A percentile compares a stretch with the other conserved stretches of the same genome.
Evolutionary conservation across 2,888 invertebrate species (phyloP).

Genomic region (Lycaena phlaeas): DNA sequence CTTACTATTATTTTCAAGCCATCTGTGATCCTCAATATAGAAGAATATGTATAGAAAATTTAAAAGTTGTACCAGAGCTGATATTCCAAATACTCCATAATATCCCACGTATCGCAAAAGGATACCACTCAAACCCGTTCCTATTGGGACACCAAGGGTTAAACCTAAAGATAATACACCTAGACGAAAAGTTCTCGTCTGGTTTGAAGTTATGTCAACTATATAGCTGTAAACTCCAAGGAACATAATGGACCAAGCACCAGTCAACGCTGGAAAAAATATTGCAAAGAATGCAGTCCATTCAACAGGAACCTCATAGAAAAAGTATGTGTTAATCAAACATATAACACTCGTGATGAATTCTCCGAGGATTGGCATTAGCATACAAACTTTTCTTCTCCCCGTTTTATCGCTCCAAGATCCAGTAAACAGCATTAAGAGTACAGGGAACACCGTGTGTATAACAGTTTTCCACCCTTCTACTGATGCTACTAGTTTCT

Average conservation of each 20-base stretch:
- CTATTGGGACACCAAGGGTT: neutral
- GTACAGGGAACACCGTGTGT: conserved; percentile 39
- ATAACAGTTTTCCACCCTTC: conserved; percentile 70
- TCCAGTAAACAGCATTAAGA: conserved; percentile 60
- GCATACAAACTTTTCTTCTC: conserved; percentile 14
- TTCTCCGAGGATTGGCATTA: conserved; percentile 6
- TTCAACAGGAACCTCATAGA: neutral
- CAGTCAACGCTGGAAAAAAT: neutral
- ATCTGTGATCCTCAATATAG: neutral
- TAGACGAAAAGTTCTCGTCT: neutral
- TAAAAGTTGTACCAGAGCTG: neutral
- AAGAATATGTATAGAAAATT: neutral
- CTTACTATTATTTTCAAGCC: neutral
- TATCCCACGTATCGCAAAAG: neutral
- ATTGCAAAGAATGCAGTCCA: conserved; percentile 1
- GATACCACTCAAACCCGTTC: neutral
- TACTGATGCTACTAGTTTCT: conserved; percentile 67
- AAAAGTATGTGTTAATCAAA: conserved; percentile 4
- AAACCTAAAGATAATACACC: neutral
- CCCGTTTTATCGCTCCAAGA: conserved; percentile 75
- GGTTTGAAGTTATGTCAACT: conserved; percentile 3
- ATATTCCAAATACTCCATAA: neutral
- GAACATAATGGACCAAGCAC: neutral
- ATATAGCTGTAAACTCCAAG: neutral
- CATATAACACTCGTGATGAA: neutral